These are phyloP conservation scores for Xiphydria camelus DNA, from an alignment of 2,888 invertebrate genomes.

Conservation along the genomic window DNA sequence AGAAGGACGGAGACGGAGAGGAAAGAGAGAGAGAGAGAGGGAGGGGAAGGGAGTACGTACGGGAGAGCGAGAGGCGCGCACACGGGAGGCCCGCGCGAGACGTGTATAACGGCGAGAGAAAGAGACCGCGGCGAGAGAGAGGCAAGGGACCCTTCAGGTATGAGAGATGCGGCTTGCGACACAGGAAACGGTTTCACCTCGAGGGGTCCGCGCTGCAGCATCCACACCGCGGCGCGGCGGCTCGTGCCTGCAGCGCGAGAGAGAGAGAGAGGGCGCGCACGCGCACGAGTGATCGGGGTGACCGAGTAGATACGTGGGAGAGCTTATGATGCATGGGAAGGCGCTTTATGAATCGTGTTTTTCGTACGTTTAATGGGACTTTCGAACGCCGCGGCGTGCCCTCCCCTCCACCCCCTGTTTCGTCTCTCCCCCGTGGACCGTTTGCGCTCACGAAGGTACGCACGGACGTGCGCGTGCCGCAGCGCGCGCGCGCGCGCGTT, in stretches of 20 bases:
- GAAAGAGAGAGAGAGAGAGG: constrained; percentile 8
- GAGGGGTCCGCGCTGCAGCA: constrained; percentile 25
- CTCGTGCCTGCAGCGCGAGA: constrained; percentile 25
- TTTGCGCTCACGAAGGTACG: background rate
- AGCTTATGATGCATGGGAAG: constrained; percentile 40
- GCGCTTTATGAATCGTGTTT: constrained; percentile 41
- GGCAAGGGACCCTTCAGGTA: constrained; percentile 27
- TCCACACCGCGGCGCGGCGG: constrained; percentile 12
- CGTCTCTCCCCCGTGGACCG: background rate
- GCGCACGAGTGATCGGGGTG: no score
- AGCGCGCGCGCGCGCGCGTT: background rate
- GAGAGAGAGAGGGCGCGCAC: constrained; percentile 2
- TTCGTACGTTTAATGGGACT: constrained; percentile 32
- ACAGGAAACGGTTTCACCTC: constrained; percentile 52
- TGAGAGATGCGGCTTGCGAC: constrained; percentile 48
- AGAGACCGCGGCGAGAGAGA: constrained; percentile 13
- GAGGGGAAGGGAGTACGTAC: constrained; percentile 5
- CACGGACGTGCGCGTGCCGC: background rate
- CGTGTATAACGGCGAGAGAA: constrained; percentile 16
- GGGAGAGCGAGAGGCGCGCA: constrained; percentile 8
- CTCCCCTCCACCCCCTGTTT: constrained; percentile 5
- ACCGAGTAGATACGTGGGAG: constrained; percentile 39
- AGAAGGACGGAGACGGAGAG: constrained; percentile 5
- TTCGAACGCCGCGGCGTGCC: constrained; percentile 20
- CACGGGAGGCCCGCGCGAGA: constrained; percentile 1